Percentiles rank a stretch among this genome's conserved stretches.
Conservation (phyloP, 2,888 invertebrate genomes). For the Amorpha juglandis region DNA sequence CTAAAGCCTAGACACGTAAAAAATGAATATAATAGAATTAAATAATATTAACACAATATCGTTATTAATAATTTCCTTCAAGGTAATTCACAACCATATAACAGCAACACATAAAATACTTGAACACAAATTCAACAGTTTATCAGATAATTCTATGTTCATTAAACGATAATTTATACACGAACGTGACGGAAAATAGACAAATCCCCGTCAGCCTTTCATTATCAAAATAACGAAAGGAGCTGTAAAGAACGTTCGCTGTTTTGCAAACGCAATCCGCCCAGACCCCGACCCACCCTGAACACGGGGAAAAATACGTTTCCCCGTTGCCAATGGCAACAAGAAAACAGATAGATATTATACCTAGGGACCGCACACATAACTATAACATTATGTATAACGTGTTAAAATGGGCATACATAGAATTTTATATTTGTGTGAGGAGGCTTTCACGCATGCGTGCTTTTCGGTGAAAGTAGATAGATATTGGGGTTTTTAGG, state of each 20-base stretch:
- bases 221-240: constrained; percentile 44
- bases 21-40: no score
- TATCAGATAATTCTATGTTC: constrained; percentile 30
- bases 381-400: constrained; percentile 25
- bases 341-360: constrained; percentile 70
- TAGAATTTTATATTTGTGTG: constrained; percentile 64
- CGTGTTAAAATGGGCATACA: constrained; percentile 63
- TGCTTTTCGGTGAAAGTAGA: constrained; percentile 76
- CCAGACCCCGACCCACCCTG: constrained; percentile 36
- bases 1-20: no score
- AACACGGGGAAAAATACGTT: constrained; percentile 67
- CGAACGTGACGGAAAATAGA: constrained; percentile 14
- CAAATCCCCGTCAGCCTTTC: constrained; percentile 37
- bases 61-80: background rate
- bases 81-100: background rate
- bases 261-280: constrained; percentile 50
- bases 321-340: constrained; percentile 73
- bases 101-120: background rate
- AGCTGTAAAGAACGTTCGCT: constrained; percentile 47
- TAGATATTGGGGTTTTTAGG: constrained; percentile 82
- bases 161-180: constrained; percentile 35
- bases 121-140: constrained; percentile 8
- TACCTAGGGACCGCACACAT: constrained; percentile 56
- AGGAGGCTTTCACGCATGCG: constrained; percentile 82
- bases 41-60: no score